phyloP scores from a whole-genome alignment of 2,888 invertebrate genomes.

The Volucella inflata region DNA sequence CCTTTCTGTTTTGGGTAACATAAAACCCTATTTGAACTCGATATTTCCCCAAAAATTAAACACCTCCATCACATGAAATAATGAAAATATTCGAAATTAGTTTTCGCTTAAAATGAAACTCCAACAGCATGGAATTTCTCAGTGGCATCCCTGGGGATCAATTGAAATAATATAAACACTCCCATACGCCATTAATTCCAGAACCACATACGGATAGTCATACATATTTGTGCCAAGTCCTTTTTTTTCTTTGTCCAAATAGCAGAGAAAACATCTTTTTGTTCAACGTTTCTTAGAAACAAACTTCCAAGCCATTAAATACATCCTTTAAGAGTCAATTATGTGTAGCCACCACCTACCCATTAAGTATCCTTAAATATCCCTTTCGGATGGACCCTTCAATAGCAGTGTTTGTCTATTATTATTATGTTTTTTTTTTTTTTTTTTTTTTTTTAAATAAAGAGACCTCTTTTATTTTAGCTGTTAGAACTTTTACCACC shows the following conservation, averaged over 20 bases:
- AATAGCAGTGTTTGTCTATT: constrained; percentile 4
- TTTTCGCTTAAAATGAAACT: constrained; percentile 20
- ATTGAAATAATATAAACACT: constrained; percentile 72
- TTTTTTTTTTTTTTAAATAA: not conserved
- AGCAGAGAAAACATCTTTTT: constrained; percentile 18
- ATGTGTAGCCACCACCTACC: constrained; percentile 75
- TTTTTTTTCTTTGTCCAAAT: constrained; percentile 23
- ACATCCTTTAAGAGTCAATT: constrained; percentile 76
- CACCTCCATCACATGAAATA: not conserved
- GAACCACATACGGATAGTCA: constrained; percentile 29
- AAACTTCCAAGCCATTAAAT: constrained; percentile 74
- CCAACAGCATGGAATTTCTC: constrained; percentile 10
- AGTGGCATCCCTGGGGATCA: constrained; percentile 48
- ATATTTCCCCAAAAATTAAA: not conserved
- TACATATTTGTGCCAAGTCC: constrained; percentile 5
- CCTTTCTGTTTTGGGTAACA: too few relatives aligned
- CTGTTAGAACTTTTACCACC: not conserved
- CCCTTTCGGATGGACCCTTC: constrained; percentile 55
- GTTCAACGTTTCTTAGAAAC: constrained; percentile 48
- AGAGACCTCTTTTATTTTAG: constrained; percentile 19
- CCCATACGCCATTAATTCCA: constrained; percentile 73
- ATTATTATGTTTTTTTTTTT: not conserved
- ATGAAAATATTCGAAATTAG: constrained; percentile 37
- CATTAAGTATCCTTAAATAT: constrained; percentile 74
- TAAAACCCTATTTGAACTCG: not conserved